Evolutionary conservation across 2,888 invertebrate genomes (phyloP), one percentile per base, ranked within the genome.

Genomic region (Cremastinae sp.): DNA sequence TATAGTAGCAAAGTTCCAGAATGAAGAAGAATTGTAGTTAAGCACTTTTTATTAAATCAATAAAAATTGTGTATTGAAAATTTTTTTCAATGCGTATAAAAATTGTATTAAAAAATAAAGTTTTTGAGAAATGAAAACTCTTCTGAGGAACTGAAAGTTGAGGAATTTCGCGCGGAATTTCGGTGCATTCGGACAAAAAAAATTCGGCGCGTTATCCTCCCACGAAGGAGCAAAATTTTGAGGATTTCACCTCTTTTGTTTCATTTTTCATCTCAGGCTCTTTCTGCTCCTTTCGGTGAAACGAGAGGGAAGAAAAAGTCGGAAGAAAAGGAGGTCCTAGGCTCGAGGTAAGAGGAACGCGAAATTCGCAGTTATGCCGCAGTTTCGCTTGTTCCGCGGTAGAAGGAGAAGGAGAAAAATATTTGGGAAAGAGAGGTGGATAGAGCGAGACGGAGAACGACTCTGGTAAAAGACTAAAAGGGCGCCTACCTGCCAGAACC

Each of bases 401-500:
- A 5, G 5, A 58, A 65, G 43, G 51, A 55, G 45, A 62, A 43
- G 64, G 71, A 55, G 14, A 62, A 56, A 61, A 61, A 65, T 65
- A 53, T 65, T 65, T 22, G 51, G 69, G 61, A 59, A 59, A 37
- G 49, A 69, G 18, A 59, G 43, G 37, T 7, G 8, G 7, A 9
- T n/a, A 18, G 8, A 37, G 47, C 28, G 61, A 39, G 16, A 49
- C 16, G 59, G 45, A 51, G 22, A 59, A 58, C 51, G 66, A 71
- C 56, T 20, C 70, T 49, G 56, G 71, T 22, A 51, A 68, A 41
- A 83, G 83, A 84, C 84, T 84, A 85, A 87, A 86, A 85, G 83
- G 85, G 77, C 83, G 85, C 83, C 86, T 88, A 88, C 87, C 88
- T 89, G 86, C 84, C 86, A 86, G 84, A 88, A 88, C 89, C 89